Conservation (phyloP, 2,888 invertebrate genomes). For the Cybosia mesomella region DNA sequence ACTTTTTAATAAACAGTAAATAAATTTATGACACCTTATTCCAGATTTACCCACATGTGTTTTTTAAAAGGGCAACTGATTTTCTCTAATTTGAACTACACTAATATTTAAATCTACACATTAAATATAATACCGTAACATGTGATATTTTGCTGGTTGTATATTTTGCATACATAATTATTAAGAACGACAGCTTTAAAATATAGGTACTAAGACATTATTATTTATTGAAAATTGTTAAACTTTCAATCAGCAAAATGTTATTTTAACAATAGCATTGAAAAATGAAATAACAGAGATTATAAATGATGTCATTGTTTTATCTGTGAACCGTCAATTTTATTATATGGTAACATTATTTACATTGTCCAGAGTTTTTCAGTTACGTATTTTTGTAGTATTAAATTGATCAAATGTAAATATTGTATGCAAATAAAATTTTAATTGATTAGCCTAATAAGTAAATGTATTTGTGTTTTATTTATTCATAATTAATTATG, state of each 20-base stretch:
- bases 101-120: constrained; percentile 32
- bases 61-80: constrained; percentile 29
- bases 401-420: constrained; percentile 48
- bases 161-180: constrained; percentile 71
- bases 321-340: constrained; percentile 11
- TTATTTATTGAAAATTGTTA: constrained; percentile 33
- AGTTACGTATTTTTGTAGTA: constrained; percentile 25
- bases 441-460: no score
- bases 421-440: constrained; percentile 58
- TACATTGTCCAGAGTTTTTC: constrained; percentile 10
- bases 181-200: constrained; percentile 73
- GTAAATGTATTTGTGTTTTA: no score
- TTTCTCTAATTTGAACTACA: constrained; percentile 36
- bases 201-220: constrained; percentile 65
- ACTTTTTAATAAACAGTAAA: constrained; percentile 39
- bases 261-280: constrained; percentile 6
- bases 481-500: no score
- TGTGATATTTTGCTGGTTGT: constrained; percentile 82
- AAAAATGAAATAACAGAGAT: neutral
- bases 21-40: constrained; percentile 22
- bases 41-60: neutral
- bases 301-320: neutral
- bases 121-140: constrained; percentile 47
- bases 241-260: constrained; percentile 26
- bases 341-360: constrained; percentile 6